A percentile compares a stretch with the other conserved stretches of the same genome.
These are phyloP conservation scores for Psammodynastes pulverulentus DNA, from an alignment of 2,113 vertebrate species.

Conservation along the genomic window DNA sequence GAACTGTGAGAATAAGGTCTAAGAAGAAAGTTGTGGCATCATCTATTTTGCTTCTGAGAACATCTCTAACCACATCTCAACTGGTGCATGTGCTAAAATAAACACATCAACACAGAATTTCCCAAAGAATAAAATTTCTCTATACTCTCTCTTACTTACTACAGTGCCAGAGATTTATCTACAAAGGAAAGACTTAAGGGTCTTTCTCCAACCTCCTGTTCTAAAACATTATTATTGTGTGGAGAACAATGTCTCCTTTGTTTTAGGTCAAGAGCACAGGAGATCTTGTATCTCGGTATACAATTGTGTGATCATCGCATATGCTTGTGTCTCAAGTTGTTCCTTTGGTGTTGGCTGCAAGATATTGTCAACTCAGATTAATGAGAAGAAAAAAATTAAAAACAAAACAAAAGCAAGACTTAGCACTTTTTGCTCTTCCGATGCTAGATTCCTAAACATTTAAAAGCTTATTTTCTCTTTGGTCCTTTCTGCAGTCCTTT, in stretches of 20 bases:
- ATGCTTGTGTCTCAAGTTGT: conserved; percentile 56
- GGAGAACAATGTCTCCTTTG: conserved; percentile 73
- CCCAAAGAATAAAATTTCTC: neutral
- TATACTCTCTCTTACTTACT: conserved; percentile 7
- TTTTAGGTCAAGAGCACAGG: conserved; percentile 53
- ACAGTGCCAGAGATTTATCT: conserved; percentile 64
- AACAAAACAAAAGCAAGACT: conserved; percentile 44
- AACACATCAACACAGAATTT: neutral
- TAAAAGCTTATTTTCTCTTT: conserved; percentile 3
- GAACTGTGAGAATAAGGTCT: neutral
- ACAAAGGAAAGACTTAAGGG: conserved; percentile 63
- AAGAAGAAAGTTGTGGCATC: neutral
- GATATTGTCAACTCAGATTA: conserved; percentile 48
- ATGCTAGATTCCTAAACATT: conserved; percentile 41
- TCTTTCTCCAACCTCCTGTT: conserved; percentile 49
- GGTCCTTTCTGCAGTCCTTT: conserved; percentile 1
- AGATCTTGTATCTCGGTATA: conserved; percentile 52
- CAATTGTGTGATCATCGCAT: conserved; percentile 74
- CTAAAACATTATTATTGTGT: conserved; percentile 54
- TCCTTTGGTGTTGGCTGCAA: conserved; percentile 2
- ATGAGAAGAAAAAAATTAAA: conserved; percentile 40
- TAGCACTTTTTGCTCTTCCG: conserved; percentile 48
- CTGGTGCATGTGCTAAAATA: neutral
- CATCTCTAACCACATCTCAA: neutral
- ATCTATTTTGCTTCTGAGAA: neutral